Evolutionary conservation across 2,797 vertebrate species (phyloP).

Genomic region (Loriculus beryllinus): DNA sequence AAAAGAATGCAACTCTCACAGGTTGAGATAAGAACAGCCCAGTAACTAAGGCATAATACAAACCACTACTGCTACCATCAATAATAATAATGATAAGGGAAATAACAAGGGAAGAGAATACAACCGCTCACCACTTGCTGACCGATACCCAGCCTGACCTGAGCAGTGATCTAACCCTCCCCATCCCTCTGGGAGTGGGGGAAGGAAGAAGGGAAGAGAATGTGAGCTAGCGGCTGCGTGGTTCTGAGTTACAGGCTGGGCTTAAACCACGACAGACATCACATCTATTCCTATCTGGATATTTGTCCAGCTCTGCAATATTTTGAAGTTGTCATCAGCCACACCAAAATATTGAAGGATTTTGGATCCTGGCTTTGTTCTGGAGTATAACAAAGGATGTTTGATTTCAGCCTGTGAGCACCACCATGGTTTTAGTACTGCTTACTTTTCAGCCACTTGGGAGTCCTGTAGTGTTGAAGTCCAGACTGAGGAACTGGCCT

Average conservation of each 20-base stretch:
- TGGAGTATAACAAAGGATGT: not conserved
- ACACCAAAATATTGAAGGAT: not conserved
- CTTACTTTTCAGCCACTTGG: not conserved
- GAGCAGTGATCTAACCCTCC: not conserved
- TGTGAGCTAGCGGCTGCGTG: not conserved
- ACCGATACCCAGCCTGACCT: not conserved
- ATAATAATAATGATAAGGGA: not conserved
- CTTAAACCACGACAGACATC: not conserved
- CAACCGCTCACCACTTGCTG: not conserved
- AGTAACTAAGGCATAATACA: not conserved
- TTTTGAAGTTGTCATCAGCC: fast-evolving
- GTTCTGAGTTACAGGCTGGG: not conserved
- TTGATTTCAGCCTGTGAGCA: not conserved
- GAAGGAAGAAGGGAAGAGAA: not conserved
- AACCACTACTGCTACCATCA: not conserved
- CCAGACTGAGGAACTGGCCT: not conserved
- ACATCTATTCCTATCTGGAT: not conserved
- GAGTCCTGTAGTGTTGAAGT: not conserved
- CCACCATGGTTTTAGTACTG: not conserved
- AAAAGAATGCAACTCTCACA: not conserved
- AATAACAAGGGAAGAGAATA: not conserved
- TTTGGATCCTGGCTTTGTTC: not conserved
- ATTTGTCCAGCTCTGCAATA: not conserved
- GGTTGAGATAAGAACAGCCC: not conserved
- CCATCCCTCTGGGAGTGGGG: not conserved